These are phyloP conservation scores for Scomber colias DNA, from an alignment of 2,113 vertebrate genomes.

Conservation along the genomic window DNA sequence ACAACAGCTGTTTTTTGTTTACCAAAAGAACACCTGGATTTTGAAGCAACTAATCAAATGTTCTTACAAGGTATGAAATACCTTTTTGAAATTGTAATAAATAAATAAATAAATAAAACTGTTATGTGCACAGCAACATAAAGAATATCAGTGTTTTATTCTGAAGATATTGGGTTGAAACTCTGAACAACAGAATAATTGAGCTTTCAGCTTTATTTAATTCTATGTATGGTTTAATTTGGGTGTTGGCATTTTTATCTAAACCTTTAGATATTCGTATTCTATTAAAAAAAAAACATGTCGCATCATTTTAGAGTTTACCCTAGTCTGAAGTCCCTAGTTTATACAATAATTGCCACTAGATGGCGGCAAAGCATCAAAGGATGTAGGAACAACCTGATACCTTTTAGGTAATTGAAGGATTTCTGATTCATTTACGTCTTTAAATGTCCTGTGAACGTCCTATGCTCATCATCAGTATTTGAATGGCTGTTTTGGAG, in stretches of 20 bases:
- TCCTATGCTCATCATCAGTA: no score
- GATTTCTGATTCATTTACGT: not conserved
- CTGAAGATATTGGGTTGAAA: not conserved
- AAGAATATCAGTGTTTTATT: not conserved
- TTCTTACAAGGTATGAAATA: no score
- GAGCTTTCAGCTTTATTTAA: not conserved
- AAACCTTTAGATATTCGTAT: no score
- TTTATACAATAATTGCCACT: constrained; percentile 20
- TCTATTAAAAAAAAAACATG: no score
- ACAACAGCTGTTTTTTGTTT: not conserved
- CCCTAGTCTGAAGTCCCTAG: not conserved
- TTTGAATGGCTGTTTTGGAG: not conserved
- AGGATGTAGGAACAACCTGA: not conserved
- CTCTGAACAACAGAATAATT: not conserved
- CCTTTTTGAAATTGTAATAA: no score
- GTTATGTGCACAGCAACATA: not conserved
- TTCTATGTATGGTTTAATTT: not conserved
- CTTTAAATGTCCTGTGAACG: not conserved
- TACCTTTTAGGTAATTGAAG: not conserved
- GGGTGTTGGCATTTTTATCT: no score
- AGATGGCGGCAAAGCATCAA: constrained; percentile 42
- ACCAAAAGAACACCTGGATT: not conserved
- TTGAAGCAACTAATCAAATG: constrained; percentile 5
- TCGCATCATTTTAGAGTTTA: no score
- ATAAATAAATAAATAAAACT: constrained; percentile 2